Conservation (phyloP, 1,140 invertebrate species). For the Ostrea denselamellosa region DNA sequence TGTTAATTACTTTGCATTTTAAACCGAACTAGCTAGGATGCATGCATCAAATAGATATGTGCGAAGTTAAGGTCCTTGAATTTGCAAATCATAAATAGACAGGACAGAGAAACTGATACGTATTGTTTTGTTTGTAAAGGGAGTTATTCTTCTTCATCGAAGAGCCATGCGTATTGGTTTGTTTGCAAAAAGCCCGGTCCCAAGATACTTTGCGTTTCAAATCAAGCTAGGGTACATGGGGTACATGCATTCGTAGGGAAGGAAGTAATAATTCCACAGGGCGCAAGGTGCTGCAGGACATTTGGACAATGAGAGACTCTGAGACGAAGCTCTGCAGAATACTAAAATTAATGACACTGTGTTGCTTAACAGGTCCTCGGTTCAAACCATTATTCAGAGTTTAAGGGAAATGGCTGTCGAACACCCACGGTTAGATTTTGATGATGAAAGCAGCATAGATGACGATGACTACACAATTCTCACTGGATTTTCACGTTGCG, state of each 20-base stretch:
- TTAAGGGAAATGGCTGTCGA: neutral
- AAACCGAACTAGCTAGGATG: no score
- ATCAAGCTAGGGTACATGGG: neutral
- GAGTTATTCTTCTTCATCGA: conserved; percentile 3
- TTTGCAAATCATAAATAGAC: no score
- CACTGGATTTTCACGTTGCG: neutral
- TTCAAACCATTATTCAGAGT: neutral
- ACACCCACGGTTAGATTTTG: neutral
- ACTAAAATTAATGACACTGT: neutral
- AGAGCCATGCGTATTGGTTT: neutral
- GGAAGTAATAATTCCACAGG: neutral
- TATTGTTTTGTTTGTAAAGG: no score
- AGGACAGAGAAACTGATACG: no score
- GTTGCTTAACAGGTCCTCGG: neutral
- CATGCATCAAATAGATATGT: no score
- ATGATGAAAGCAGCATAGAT: conserved; percentile 5
- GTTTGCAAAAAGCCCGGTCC: neutral
- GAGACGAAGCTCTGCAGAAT: neutral
- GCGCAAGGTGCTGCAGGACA: neutral
- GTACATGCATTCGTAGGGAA: neutral
- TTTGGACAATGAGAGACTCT: neutral
- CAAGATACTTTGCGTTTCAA: neutral
- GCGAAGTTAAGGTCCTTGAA: no score
- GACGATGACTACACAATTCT: neutral
- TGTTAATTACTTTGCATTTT: no score